Evolutionary conservation across 2,797 vertebrate species (phyloP), one percentile per base, ranked within the genome.

Genomic region (Rhyacichthys aspro): DNA sequence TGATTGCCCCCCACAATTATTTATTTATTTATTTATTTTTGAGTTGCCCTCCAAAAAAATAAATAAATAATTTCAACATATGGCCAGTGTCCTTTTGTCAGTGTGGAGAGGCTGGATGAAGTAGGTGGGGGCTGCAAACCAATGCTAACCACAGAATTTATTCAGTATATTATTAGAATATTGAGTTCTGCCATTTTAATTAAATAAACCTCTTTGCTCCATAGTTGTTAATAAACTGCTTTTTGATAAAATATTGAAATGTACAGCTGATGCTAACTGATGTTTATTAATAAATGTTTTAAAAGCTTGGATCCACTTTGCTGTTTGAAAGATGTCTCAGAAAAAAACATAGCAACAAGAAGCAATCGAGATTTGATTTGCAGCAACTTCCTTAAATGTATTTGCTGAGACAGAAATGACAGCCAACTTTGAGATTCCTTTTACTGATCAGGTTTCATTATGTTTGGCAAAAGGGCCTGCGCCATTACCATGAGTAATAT

Each of bases 391-490:
- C 52, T 72, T 60, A 46, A 63, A 70, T 70, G 15, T 56, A 76
- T 73, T 70, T 23, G 32, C 9, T 1, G 38, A 78, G 76, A 85
- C 72, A 59, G 79, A 79, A 76, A 77, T 57, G 81, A 87, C 88
- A 75, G 76, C 63, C 71, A 57, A 66, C 78, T 84, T 63, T 76
- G 62, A 79, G 79, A 80, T 87, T 83, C 78, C 79, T 86, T 82
- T 83, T 65, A 78, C 86, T 79, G 79, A 90, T 90, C 88, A 81
- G 63, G 53, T 86, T 83, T 89, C 84, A 86, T 89, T 86, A 86
- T 83, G 79, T 90, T 91, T 90, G 84, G 85, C 89, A 87, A 83
- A 83, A 70, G 59, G 53, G 78, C 67, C 82, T 61, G 76, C 41
- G 54, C 81, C 79, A 82, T 90, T 89, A 89, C 76, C 79, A 76